Conservation (phyloP, 1,140 invertebrate species). For the Lysiphlebus fabarum region DNA sequence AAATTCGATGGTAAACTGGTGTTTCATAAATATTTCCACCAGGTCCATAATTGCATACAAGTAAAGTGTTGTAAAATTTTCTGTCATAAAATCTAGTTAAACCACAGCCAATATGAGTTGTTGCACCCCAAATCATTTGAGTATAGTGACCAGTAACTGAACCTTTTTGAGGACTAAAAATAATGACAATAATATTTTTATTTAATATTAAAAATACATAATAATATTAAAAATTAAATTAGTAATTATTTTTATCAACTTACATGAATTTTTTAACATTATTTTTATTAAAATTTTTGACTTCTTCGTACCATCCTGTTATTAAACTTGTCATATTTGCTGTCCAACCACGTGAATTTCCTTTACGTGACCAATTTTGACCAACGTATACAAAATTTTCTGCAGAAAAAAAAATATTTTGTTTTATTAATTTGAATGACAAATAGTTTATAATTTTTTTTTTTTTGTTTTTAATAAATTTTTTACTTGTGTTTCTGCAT, state of each 20-base stretch:
- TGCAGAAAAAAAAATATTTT: too few species aligned
- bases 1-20: too few species aligned
- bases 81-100: conserved; percentile 24
- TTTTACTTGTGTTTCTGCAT: too few species aligned
- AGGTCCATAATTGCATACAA: conserved; percentile 53
- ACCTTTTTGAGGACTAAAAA: neutral
- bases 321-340: neutral
- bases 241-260: neutral
- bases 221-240: neutral
- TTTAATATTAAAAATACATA: neutral
- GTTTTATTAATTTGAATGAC: too few species aligned
- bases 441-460: too few species aligned
- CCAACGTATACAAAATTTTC: too few species aligned
- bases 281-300: neutral
- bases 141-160: conserved; percentile 42
- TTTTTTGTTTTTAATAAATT: too few species aligned
- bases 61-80: conserved; percentile 17
- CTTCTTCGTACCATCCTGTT: conserved; percentile 2
- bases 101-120: conserved; percentile 43
- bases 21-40: conserved; percentile 37
- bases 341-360: too few species aligned
- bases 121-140: conserved; percentile 54
- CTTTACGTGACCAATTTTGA: too few species aligned
- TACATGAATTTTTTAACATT: neutral
- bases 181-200: neutral